phyloP scores from a whole-genome alignment of 2,113 vertebrate genomes.

The Notechis scutatus region DNA sequence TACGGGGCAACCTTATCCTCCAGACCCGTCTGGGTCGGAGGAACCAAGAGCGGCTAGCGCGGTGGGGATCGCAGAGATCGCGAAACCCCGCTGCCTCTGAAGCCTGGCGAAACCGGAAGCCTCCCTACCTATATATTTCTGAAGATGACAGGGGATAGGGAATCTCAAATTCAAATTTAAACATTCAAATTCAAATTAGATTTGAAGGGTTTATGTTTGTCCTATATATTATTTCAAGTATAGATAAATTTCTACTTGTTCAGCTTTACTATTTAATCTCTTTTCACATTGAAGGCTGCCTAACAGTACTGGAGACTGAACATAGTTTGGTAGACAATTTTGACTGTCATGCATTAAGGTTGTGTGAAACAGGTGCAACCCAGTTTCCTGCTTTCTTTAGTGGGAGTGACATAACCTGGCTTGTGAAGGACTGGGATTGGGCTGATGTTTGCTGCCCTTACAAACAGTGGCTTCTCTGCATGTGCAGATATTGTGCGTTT shows the following conservation, averaged over 20 bases:
- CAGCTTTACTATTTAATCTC: neutral
- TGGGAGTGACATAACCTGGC: neutral
- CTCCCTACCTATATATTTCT: neutral
- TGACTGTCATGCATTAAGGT: neutral
- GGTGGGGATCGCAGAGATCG: no score
- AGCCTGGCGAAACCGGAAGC: no score
- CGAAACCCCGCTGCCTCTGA: no score
- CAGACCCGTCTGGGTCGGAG: no score
- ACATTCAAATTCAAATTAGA: neutral
- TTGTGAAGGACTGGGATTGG: neutral
- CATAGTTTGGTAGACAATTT: neutral
- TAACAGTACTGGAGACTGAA: neutral
- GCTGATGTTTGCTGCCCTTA: neutral
- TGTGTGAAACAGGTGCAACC: neutral
- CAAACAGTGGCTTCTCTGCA: neutral
- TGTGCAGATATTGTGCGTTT: neutral
- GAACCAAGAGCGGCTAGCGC: no score
- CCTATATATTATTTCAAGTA: neutral
- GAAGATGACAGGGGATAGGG: neutral
- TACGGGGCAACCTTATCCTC: no score
- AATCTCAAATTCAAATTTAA: neutral
- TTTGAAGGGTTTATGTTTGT: neutral
- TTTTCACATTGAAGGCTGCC: neutral
- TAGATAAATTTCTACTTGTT: neutral
- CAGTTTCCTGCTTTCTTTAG: neutral